Base-by-base conservation (phyloP, 1,140 invertebrate species). In the Megathymus violae region DNA sequence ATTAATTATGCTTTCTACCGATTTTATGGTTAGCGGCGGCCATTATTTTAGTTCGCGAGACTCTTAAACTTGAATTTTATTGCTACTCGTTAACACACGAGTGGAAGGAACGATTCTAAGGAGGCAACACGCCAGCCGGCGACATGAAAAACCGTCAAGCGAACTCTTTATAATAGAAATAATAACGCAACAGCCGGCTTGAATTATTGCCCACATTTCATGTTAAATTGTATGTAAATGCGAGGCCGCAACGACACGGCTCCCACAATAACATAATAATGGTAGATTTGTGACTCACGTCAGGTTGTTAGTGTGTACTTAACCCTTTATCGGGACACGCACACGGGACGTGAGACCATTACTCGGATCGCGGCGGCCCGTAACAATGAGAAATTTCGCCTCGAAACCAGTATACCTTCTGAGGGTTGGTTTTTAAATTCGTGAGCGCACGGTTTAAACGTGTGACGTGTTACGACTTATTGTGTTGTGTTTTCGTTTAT, bases 191-290 rank as follows among this genome's bases (percentile, higher is more conserved):
- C 82, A 82, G 76, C 73, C 79, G 81, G 65, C 69, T 74, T 88
- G 87, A 89, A 81, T 83, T 88, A 88, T 88, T 88, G 84, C 72
- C 82, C 82, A 85, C 87, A 85, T 88, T 88, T 90, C 82, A 86
- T 85, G 84, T 88, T 88, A 90, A 88, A 88, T 85, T 85, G 85
- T 88, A 90, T 90, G 88, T 88, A 88, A 90, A 90, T 88, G 78
- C 60, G 73, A 69, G 76, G 79, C 77, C 80, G 75, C 80, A 71
- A 67, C 79, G 81, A 83, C 84, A 82, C 67, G 79, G 83, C 80
- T 88, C 80, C 85, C 85, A 88, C 88, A 90, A 90, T 90, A 90
- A 88, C 85, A 88, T 88, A 86, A 90, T 88, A 90, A 88, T 89
- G 80, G 87, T 82, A 78, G 87, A 88, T 89, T 90, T 90, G 87